Evolutionary conservation across 1,140 invertebrate species (phyloP).

Genomic region (Phocides pigmalion): DNA sequence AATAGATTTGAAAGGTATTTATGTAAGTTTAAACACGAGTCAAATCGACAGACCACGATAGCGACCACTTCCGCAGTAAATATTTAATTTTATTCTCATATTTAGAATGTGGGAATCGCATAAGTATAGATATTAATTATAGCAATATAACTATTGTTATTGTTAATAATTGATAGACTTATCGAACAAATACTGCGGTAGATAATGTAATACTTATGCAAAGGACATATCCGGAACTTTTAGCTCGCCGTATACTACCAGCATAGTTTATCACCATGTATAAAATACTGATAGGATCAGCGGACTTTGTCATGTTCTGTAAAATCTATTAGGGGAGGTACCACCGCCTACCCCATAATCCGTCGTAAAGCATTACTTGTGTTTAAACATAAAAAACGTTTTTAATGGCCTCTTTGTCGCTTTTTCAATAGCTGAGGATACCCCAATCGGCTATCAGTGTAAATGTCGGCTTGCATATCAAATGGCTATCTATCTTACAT

Average conservation of each 20-base stretch:
- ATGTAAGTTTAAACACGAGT: not conserved
- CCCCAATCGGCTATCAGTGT: too few species aligned
- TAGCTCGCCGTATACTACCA: too few species aligned
- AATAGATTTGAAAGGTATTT: not conserved
- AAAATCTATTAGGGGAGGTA: too few species aligned
- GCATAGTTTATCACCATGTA: too few species aligned
- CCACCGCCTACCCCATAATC: too few species aligned
- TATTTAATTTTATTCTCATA: slow-evolving; percentile 47
- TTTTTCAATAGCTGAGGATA: too few species aligned
- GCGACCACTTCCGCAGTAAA: slow-evolving; percentile 54
- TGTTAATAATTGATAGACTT: slow-evolving; percentile 13
- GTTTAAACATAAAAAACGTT: too few species aligned
- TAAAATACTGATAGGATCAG: too few species aligned
- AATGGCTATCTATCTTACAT: slow-evolving; percentile 12
- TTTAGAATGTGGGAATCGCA: slow-evolving; percentile 60
- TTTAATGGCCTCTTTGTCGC: too few species aligned
- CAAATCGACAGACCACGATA: slow-evolving; percentile 37
- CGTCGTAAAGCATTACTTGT: too few species aligned
- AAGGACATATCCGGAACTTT: slow-evolving; percentile 2
- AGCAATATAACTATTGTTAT: not conserved
- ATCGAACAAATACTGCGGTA: slow-evolving; percentile 9
- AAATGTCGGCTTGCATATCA: slow-evolving; percentile 1
- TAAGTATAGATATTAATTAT: slow-evolving; percentile 37
- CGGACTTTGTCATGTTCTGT: too few species aligned
- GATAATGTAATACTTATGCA: slow-evolving; percentile 5